Percentiles rank a stretch among this genome's conserved stretches.
phyloP scores from a whole-genome alignment of 2,888 invertebrate genomes.

The Plusia festucae region DNA sequence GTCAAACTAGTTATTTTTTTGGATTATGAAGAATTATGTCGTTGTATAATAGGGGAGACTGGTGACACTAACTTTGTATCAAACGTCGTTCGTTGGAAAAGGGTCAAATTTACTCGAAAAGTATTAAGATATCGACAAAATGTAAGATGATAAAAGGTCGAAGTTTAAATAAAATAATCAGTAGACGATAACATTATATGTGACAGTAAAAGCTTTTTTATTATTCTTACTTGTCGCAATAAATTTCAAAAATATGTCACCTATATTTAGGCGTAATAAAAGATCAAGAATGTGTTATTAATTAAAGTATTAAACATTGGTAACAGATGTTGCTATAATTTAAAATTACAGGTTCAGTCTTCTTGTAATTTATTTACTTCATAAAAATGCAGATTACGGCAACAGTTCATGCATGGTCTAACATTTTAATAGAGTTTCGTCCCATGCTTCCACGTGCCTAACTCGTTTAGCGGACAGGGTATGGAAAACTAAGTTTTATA shows the following conservation, averaged over 20 bases:
- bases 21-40: slow-evolving; percentile 18
- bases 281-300: too few species aligned
- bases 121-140: not conserved
- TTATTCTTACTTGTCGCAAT: too few species aligned
- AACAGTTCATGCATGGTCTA: slow-evolving; percentile 1
- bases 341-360: too few species aligned
- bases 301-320: too few species aligned
- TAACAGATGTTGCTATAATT: too few species aligned
- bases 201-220: too few species aligned
- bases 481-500: not conserved
- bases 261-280: too few species aligned
- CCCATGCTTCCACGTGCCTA: not conserved
- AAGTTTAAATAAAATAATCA: too few species aligned
- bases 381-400: slow-evolving; percentile 2
- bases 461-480: not conserved
- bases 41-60: not conserved
- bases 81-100: not conserved
- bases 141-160: not conserved
- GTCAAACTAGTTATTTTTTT: slow-evolving; percentile 27
- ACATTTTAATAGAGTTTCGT: slow-evolving; percentile 3
- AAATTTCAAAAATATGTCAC: too few species aligned
- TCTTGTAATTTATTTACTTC: not conserved
- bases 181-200: too few species aligned
- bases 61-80: not conserved
- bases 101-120: not conserved